A percentile compares a stretch with the other conserved stretches of the same genome.
phyloP scores from a whole-genome alignment of 1,140 invertebrate species.

The Psix sp. region DNA sequence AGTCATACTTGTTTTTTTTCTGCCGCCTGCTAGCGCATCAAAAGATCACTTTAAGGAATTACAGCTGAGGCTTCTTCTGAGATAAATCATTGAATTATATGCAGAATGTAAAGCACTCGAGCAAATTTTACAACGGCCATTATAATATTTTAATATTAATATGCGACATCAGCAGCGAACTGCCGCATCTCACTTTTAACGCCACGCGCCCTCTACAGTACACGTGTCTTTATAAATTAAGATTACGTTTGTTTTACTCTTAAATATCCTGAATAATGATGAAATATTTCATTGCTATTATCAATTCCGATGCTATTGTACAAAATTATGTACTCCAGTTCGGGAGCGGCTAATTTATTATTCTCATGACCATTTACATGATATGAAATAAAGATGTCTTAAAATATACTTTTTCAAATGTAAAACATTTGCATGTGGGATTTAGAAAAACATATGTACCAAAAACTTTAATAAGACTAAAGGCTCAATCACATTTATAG shows the following conservation, averaged over 20 bases:
- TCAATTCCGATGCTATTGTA: too few relatives aligned
- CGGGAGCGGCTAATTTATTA: too few relatives aligned
- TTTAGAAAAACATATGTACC: too few relatives aligned
- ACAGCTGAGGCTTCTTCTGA: slow-evolving; percentile 11
- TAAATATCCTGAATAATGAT: background rate
- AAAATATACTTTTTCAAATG: too few relatives aligned
- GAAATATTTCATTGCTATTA: too few relatives aligned
- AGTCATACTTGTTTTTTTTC: slow-evolving; percentile 14
- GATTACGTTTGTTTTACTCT: slow-evolving; percentile 12
- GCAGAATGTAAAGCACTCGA: slow-evolving; percentile 20
- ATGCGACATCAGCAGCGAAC: slow-evolving; percentile 1
- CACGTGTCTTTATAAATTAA: slow-evolving; percentile 25
- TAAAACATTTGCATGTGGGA: too few relatives aligned
- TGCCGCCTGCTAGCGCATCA: background rate
- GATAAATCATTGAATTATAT: slow-evolving; percentile 23
- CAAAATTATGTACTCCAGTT: too few relatives aligned
- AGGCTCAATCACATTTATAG: too few relatives aligned
- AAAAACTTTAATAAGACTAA: too few relatives aligned
- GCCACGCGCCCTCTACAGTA: background rate
- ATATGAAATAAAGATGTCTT: too few relatives aligned
- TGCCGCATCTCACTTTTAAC: slow-evolving; percentile 15
- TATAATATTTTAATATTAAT: slow-evolving; percentile 52
- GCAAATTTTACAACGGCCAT: slow-evolving; percentile 28
- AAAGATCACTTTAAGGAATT: slow-evolving; percentile 1
- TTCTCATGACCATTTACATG: too few relatives aligned